phyloP scores from a whole-genome alignment of 2,888 invertebrate species.

The Limnephilus rhombicus region DNA sequence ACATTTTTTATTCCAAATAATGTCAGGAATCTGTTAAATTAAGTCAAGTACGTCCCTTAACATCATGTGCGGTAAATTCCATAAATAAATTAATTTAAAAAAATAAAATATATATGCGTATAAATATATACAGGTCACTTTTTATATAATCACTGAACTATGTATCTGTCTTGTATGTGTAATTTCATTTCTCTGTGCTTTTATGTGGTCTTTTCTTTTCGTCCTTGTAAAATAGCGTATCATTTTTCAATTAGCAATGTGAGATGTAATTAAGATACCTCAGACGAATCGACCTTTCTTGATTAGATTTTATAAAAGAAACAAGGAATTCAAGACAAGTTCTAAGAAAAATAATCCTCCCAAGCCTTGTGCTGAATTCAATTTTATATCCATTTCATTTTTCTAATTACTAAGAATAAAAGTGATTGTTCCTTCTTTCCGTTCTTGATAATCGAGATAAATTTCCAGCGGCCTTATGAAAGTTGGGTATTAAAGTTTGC shows the following conservation, averaged over 20 bases:
- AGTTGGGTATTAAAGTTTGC: not conserved
- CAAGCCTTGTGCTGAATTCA: not conserved
- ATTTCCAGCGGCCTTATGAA: not conserved
- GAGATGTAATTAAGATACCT: not conserved
- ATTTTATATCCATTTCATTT: not conserved
- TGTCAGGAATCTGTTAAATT: too few relatives aligned
- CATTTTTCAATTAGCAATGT: not conserved
- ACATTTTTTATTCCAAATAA: too few relatives aligned
- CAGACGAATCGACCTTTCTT: not conserved
- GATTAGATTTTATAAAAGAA: not conserved
- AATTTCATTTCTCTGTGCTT: not conserved
- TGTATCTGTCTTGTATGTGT: not conserved
- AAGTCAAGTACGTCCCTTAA: too few relatives aligned
- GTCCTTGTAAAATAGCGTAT: not conserved
- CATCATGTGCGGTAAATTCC: too few relatives aligned
- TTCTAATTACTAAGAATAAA: not conserved
- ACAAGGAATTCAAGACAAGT: not conserved
- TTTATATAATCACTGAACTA: too few relatives aligned
- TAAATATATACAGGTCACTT: too few relatives aligned
- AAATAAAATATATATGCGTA: too few relatives aligned
- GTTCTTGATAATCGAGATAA: not conserved
- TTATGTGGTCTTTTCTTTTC: not conserved
- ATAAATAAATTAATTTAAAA: too few relatives aligned
- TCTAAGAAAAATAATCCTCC: not conserved
- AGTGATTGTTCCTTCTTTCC: not conserved